A percentile compares a stretch with the other conserved stretches of the same genome.
These are phyloP conservation scores for Cnemophilus loriae DNA, from an alignment of 2,113 vertebrate species.

Conservation along the genomic window DNA sequence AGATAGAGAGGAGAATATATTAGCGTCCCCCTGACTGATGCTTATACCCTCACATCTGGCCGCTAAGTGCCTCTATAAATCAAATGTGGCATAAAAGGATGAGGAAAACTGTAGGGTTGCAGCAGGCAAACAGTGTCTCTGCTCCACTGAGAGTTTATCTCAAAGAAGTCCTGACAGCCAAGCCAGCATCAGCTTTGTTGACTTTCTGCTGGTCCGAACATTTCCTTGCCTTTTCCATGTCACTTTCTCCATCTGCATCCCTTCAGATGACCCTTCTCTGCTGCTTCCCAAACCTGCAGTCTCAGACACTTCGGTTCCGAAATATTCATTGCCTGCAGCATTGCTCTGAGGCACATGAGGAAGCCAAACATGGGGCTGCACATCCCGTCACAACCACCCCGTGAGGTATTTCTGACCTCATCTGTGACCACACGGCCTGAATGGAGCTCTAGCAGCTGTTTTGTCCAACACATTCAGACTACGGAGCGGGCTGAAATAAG, in stretches of 20 bases:
- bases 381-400: background rate
- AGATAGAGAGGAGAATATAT: background rate
- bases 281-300: background rate
- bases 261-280: background rate
- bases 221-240: background rate
- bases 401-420: background rate
- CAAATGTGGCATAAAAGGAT: slow-evolving; percentile 25
- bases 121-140: background rate
- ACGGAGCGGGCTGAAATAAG: background rate
- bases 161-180: background rate
- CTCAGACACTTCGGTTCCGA: background rate
- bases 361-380: background rate
- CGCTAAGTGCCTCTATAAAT: slow-evolving; percentile 43
- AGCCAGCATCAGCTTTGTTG: background rate
- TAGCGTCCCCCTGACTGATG: background rate
- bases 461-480: background rate
- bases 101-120: background rate
- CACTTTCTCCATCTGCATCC: background rate
- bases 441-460: background rate
- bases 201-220: background rate
- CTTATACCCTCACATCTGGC: slow-evolving; percentile 28
- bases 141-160: background rate
- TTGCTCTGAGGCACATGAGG: background rate
- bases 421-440: background rate
- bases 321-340: background rate